Conservation (phyloP, 2,888 invertebrate genomes). For the Epinotia brunnichana region DNA sequence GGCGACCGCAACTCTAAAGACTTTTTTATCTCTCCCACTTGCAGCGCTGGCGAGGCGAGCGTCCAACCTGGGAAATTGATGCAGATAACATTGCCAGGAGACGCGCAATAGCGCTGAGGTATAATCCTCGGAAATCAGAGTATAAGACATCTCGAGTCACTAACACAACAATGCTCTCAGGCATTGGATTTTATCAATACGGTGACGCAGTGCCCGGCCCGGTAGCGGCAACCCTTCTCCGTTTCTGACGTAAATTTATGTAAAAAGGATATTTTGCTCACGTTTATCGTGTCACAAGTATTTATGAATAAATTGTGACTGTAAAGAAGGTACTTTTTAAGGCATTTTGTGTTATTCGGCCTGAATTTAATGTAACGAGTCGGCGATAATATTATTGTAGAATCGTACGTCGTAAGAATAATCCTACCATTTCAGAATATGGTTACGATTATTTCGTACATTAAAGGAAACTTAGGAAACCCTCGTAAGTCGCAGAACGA, state of each 20-base stretch:
- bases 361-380: neutral
- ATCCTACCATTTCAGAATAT: neutral
- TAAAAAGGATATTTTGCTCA: conserved; percentile 57
- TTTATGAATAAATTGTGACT: conserved; percentile 43
- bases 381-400: neutral
- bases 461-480: neutral
- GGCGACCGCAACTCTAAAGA: neutral
- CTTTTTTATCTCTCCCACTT: neutral
- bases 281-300: conserved; percentile 50
- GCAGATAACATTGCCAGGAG: conserved; percentile 22
- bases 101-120: conserved; percentile 28
- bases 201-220: conserved; percentile 35
- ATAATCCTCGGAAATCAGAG: conserved; percentile 34
- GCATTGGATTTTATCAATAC: conserved; percentile 30
- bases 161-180: conserved; percentile 30
- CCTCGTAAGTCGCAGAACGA: no score
- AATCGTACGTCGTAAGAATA: neutral
- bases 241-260: conserved; percentile 60
- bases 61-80: conserved; percentile 20
- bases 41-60: neutral
- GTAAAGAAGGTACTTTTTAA: conserved; percentile 20
- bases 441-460: conserved; percentile 6
- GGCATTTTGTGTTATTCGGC: conserved; percentile 13
- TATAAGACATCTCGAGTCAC: conserved; percentile 8
- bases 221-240: conserved; percentile 45